Evolutionary conservation across 2,888 invertebrate species (phyloP), one percentile per base, ranked within the genome.

Genomic region (Clostera curtula): DNA sequence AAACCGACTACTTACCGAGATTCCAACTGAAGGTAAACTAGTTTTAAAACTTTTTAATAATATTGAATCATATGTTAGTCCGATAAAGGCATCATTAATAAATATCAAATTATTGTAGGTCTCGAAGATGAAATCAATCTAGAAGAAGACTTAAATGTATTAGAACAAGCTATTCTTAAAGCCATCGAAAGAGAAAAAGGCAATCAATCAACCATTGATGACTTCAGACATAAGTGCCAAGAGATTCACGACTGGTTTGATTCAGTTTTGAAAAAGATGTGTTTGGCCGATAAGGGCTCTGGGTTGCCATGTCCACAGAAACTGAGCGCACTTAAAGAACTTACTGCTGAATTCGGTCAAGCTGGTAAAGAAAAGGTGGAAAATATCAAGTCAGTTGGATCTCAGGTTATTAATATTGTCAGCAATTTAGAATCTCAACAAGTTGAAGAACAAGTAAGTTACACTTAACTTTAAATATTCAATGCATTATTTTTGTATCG

Each of bases 361-460:
- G 87, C 89, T 44, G 92, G 92, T 6, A 89, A 91, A 22, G 87
- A 87, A 25, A 89, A 90, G 52, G 80, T 95, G 11, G 89, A 90
- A 19, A 88, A 89, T 34, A 87, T 93, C 0, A 93, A 91, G 60
- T 65, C 83, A 21, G 85, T 92, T 24, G 91, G 91, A 1, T 83
- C 87, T 1, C 86, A 90, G 61, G 92, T 94, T 4, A 89, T 89
- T 31, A 90, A 92, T 37, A 89, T 93, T 12, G 92, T 95, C 6
- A 94, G 93, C 64, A 95, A 95, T 65, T 79, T 95, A 40, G 96
- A 96, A 60, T 91, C 93, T 0, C 95, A 96, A 60, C 95, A 96
- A 77, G 90, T 96, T 1, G 95, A 95, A 61, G 96, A 96, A 64
- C 93, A 93, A 71, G 86, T 88, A 61, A 61, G 67, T 62, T n/a